Percentiles rank a stretch among this genome's conserved stretches.
Evolutionary conservation across 2,888 invertebrate species (phyloP).

Genomic region (Melangyna quadrimaculata): DNA sequence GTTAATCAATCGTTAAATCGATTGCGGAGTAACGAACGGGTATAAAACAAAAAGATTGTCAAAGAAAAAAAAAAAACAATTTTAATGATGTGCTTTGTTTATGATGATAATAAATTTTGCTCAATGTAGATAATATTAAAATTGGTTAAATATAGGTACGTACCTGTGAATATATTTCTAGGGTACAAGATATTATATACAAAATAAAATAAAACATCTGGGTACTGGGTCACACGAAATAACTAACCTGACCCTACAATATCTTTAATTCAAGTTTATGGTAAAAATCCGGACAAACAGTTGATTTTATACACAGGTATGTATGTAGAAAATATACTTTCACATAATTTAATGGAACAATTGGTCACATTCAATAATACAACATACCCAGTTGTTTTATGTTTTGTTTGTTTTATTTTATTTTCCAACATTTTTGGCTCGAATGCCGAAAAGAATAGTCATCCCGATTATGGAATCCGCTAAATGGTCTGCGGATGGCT

Average conservation of each 20-base stretch:
- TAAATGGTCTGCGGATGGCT: no score
- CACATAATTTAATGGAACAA: no score
- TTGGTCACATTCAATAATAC: no score
- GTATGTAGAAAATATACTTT: no score
- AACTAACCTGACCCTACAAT: neutral
- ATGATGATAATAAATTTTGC: conserved; percentile 1
- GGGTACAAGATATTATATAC: neutral
- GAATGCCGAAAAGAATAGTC: no score
- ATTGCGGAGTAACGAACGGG: neutral
- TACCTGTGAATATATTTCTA: neutral
- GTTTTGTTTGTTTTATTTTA: no score
- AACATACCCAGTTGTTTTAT: no score
- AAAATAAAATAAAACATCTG: neutral
- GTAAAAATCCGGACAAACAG: no score
- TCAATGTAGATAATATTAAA: conserved; percentile 1
- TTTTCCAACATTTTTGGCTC: no score
- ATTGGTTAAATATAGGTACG: neutral
- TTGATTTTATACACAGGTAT: no score
- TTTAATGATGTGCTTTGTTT: neutral
- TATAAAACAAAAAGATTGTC: neutral
- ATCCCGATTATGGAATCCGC: no score
- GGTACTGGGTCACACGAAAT: neutral
- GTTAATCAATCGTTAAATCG: conserved; percentile 9
- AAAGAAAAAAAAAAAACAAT: neutral
- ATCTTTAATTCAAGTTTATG: no score